phyloP scores from a whole-genome alignment of 2,113 vertebrate genomes.

The Podilymbus podiceps region DNA sequence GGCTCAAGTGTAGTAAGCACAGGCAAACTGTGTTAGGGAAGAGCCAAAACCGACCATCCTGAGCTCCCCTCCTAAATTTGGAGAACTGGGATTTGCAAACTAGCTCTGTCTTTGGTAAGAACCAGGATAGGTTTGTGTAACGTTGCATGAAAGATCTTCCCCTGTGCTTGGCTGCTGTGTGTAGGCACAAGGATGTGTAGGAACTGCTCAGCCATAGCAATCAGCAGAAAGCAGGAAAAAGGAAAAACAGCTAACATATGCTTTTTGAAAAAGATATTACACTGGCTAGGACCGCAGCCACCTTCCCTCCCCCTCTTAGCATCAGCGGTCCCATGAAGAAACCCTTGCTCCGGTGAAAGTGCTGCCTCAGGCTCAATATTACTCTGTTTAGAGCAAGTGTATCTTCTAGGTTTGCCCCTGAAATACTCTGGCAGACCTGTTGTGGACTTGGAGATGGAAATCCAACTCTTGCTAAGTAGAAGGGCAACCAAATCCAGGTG shows the following conservation, averaged over 20 bases:
- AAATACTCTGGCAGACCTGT: not conserved
- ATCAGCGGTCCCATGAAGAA: not conserved
- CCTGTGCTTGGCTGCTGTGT: not conserved
- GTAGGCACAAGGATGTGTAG: not conserved
- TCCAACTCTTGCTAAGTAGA: not conserved
- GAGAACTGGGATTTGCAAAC: not conserved
- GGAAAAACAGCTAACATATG: not conserved
- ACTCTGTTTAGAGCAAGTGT: not conserved
- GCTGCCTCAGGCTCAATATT: not conserved
- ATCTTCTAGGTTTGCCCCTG: not conserved
- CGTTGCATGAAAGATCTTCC: not conserved
- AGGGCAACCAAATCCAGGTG: not conserved
- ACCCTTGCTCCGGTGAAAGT: not conserved
- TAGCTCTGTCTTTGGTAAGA: not conserved
- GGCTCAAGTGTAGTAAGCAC: not conserved
- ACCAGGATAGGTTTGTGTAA: not conserved
- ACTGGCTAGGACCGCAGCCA: not conserved
- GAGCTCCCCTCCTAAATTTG: not conserved
- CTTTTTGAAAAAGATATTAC: not conserved
- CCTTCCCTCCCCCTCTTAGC: not conserved
- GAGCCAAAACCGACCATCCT: not conserved
- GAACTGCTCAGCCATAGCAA: not conserved
- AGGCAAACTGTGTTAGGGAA: not conserved
- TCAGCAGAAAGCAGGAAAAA: not conserved
- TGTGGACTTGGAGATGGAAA: not conserved